Evolutionary conservation across 2,113 vertebrate genomes (phyloP), one percentile per base, ranked within the genome.

Genomic region (Lampris megalopsis): DNA sequence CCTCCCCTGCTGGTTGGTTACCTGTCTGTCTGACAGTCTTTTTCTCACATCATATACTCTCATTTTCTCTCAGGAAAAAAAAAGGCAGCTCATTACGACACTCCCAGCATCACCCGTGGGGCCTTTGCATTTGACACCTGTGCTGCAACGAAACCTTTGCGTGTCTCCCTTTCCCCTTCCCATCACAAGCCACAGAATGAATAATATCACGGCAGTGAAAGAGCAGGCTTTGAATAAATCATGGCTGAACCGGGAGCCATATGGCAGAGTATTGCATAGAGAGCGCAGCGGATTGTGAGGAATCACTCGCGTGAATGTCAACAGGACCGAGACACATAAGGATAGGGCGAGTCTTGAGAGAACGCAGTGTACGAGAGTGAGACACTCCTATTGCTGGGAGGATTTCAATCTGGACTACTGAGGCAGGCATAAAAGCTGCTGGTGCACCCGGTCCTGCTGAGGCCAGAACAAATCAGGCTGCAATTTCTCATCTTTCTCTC

Each of bases 61-160:
- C 42, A 64, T 8, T 56, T 56, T 67, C 58, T 65, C 62, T 24
- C 13, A 36, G 4, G 43, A 9, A 38, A 1, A 38, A 81, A 62
- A 1, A 38, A 81, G 64, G 78, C 79, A 67, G 79, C 80, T 90
- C 83, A 84, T 91, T 89, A 89, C 11, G 77, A 83, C 73, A 61
- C 70, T 9, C 71, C 0, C 64, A 68, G 82, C 72, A 37, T 81
- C 83, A 89, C 84, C 89, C 85, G 85, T 77, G 69, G 62, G 79
- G 60, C 11, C 78, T 13, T 57, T 72, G 70, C 71, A 8, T 54
- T 43, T 69, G 79, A 86, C 84, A 87, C 80, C 85, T 85, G 81
- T 50, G 68, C 61, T 1, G 64, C 63, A 37, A 58, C 3, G 6
- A 77, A 64, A 60, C n/a, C 76, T 65, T 73, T 47, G 42, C 60